Evolutionary conservation across 2,797 vertebrate species (phyloP), one percentile per base, ranked within the genome.

Genomic region (Hydrophis major): DNA sequence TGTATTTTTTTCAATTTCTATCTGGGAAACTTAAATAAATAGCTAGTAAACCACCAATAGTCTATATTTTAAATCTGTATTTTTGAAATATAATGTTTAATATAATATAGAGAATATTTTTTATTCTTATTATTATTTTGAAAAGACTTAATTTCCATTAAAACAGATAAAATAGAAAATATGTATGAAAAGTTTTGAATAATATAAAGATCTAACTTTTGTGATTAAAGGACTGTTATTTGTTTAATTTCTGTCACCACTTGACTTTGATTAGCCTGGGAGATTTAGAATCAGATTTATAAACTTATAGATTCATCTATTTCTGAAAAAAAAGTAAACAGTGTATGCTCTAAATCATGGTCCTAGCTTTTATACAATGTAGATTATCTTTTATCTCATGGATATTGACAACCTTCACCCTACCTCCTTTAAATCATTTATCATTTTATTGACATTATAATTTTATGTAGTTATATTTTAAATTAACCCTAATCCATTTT

Each of bases 121-220:
- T 16, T 32, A 74, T 74, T 74, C 32, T 69, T 69, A 37, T 74
- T 69, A 37, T 74, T 60, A 57, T 66, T 69, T 89, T 55, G 93
- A 59, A 32, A 57, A 92, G 11, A 59, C 87, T 95, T 94, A 47
- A 57, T 53, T 95, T 94, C 92, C 92, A 63, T 87, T 28, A 1
- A 59, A 86, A 66, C 61, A 53, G 27, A 66, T 95, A 83, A 93
- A 94, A 87, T 61, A 20, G 89, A 88, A 90, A 93, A 11, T 27
- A 5, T 89, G 53, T 22, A 28, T 57, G 27, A 60, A 92, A 55
- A 42, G 42, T 2, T 93, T 89, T 87, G 57, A 32, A 22, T 63
- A 94, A 95, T 94, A 94, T 20, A 18, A 69, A 89, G 93, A 90
- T 61, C 10, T 89, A 95, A 89, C 57, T 92, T 13, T 88, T 92